Conservation (phyloP, 1,140 invertebrate genomes). For the Meteorus sp. region DNA sequence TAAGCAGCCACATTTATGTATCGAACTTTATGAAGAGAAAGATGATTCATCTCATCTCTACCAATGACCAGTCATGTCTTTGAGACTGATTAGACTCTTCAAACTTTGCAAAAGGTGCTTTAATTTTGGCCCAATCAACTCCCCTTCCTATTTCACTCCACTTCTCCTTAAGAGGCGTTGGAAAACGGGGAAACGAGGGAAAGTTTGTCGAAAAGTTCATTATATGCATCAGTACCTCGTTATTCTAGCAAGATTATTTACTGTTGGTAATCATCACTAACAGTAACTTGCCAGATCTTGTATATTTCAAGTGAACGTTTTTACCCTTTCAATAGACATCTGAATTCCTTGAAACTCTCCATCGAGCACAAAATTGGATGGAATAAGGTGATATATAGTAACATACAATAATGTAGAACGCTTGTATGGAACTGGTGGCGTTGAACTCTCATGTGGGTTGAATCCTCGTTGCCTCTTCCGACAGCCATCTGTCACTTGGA, state of each 20-base stretch:
- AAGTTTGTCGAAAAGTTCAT: not conserved
- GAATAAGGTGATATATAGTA: too few relatives aligned
- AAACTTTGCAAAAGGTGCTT: not conserved
- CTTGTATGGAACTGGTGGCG: not conserved
- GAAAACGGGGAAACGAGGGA: not conserved
- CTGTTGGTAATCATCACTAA: too few relatives aligned
- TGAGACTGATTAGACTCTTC: not conserved
- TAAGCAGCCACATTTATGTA: not conserved
- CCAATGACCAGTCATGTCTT: not conserved
- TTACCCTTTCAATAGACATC: too few relatives aligned
- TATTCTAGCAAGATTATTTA: too few relatives aligned
- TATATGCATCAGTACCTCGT: not conserved
- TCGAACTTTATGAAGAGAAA: not conserved
- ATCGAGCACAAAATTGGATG: too few relatives aligned
- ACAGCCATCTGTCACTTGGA: not conserved
- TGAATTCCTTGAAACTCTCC: too few relatives aligned
- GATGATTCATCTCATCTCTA: not conserved
- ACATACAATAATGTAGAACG: too few relatives aligned
- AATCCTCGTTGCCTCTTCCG: not conserved
- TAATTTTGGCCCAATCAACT: not conserved
- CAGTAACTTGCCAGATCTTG: too few relatives aligned
- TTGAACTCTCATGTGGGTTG: not conserved
- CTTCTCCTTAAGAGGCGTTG: not conserved
- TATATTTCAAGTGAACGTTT: too few relatives aligned
- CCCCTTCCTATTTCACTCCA: too few relatives aligned